Base-by-base conservation (phyloP, 2,888 invertebrate genomes). In the Mellilla xanthometata region DNA sequence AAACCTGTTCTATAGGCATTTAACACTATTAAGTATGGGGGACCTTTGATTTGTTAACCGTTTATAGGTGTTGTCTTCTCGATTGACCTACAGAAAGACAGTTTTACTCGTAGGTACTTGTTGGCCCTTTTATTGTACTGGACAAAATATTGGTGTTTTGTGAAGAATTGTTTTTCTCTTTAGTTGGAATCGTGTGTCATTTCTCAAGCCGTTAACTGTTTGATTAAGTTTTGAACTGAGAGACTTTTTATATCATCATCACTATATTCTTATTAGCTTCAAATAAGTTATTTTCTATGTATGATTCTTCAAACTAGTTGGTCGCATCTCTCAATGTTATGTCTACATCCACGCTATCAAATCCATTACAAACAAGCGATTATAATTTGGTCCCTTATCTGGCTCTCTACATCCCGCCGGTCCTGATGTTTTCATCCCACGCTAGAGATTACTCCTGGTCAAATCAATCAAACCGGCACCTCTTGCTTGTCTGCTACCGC, bases 1-100 rank as follows among this genome's bases (percentile, higher is more conserved):
- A 34, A 65, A 70, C 68, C 47, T 47, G 68, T 68, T 67, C 10
- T 38, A 24, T 33, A 19, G 13, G 12, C 38, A 36, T 42, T 40
- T 38, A 41, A 47, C 56, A 47, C 35, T 33, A 48, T 26, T 58
- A 35, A 50, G 45, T 31, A 52, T 41, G 49, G 39, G 36, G 39
- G 40, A 36, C 36, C 41, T 35, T 42, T 48, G 41, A 42, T 42
- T 48, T 48, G 41, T 46, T 31, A 36, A 29, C 39, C 30, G 30
- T 35, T 35, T 40, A 31, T 35, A 26, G 40, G 26, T 35, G 35
- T 35, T 19, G 34, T 35, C 39, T 43, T 12, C 29, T 12, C 33
- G 22, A 46, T 39, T 34, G 39, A 34, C 39, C 39, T 31, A 39
- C 38, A 38, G 12, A 35, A 12, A 6, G 22, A 27, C 28, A 32